These are phyloP conservation scores for Percopsis transmontana DNA, from an alignment of 2,113 vertebrate genomes.

Conservation along the genomic window DNA sequence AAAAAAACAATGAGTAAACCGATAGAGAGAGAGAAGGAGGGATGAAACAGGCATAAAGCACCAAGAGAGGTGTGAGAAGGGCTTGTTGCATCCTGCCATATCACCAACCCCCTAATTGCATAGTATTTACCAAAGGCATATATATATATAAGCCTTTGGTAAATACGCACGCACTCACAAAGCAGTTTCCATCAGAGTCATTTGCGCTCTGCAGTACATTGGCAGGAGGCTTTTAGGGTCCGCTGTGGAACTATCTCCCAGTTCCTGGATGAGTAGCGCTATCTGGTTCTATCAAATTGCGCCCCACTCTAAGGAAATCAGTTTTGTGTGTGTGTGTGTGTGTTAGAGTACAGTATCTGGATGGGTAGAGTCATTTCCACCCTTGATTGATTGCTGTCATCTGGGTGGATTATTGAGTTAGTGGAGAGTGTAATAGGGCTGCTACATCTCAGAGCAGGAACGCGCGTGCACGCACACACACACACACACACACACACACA, in stretches of 20 bases:
- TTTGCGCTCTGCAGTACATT: conserved; percentile 48
- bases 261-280: conserved; percentile 68
- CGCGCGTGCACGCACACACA: not conserved
- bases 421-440: conserved; percentile 48
- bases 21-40: not conserved
- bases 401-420: conserved; percentile 70
- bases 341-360: not conserved
- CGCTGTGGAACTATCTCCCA: conserved; percentile 50
- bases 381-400: conserved; percentile 74
- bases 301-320: conserved; percentile 66
- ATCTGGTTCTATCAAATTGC: conserved; percentile 72
- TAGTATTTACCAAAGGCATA: conserved; percentile 41
- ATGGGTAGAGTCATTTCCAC: conserved; percentile 37
- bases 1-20: not conserved
- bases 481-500: conserved; percentile 18
- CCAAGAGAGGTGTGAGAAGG: conserved; percentile 15
- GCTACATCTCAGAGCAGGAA: conserved; percentile 37
- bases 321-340: conserved; percentile 50
- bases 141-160: not conserved
- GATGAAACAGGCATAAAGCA: not conserved
- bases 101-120: conserved; percentile 39
- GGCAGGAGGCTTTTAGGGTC: conserved; percentile 67
- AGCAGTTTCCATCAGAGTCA: conserved; percentile 63
- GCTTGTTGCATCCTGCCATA: conserved; percentile 52
- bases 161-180: conserved; percentile 20